phyloP scores from a whole-genome alignment of 1,140 invertebrate genomes.

The Grapholita molesta region DNA sequence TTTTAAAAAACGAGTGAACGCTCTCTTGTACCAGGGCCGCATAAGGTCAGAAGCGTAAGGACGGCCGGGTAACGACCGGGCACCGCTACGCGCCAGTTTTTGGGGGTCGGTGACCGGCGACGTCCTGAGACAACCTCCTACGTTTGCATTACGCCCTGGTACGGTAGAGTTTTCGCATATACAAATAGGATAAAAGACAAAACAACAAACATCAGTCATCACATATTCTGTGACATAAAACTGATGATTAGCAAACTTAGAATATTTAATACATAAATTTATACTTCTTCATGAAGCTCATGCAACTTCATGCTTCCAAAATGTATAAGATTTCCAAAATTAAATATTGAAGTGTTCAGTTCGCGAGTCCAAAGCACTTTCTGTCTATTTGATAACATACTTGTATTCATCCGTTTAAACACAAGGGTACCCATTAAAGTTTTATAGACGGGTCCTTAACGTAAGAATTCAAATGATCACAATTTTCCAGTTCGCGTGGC shows the following conservation, averaged over 20 bases:
- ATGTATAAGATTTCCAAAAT: too few species aligned
- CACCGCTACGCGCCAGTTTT: slow-evolving; percentile 72
- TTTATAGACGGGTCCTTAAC: not conserved
- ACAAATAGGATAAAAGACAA: not conserved
- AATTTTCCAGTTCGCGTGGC: not conserved
- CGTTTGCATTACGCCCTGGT: slow-evolving; percentile 54
- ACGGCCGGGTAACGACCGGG: slow-evolving; percentile 74
- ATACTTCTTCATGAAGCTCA: too few species aligned
- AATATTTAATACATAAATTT: too few species aligned
- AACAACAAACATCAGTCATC: too few species aligned
- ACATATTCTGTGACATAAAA: too few species aligned
- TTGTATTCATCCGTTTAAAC: too few species aligned
- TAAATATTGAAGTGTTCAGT: not conserved
- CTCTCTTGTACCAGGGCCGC: slow-evolving; percentile 57
- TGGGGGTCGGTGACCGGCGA: slow-evolving; percentile 66
- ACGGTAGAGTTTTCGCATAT: slow-evolving; percentile 27
- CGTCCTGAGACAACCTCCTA: slow-evolving; percentile 62
- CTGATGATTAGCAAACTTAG: too few species aligned
- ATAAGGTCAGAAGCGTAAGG: slow-evolving; percentile 68
- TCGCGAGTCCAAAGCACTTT: too few species aligned
- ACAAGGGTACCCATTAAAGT: not conserved
- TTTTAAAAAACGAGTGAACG: slow-evolving; percentile 13
- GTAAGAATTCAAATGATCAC: not conserved
- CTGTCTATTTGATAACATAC: too few species aligned
- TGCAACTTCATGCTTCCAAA: too few species aligned